phyloP scores from a whole-genome alignment of 1,140 invertebrate species.

The Maniola jurtina region DNA sequence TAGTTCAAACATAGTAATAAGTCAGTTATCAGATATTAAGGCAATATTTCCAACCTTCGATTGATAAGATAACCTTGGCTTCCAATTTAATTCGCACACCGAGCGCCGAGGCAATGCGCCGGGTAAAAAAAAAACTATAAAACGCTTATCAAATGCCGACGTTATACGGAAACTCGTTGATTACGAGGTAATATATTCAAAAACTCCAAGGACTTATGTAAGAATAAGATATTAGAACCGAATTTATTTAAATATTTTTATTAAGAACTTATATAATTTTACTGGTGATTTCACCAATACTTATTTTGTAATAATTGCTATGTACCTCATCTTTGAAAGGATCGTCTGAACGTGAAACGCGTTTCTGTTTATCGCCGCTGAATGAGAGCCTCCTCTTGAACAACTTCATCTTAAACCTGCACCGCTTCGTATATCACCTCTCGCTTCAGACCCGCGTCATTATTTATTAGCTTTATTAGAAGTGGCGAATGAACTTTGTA shows the following conservation, averaged over 20 bases:
- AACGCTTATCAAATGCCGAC: conserved; percentile 48
- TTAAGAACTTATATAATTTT: neutral
- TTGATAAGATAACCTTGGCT: conserved; percentile 77
- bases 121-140: conserved; percentile 42
- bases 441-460: conserved; percentile 47
- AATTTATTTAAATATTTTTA: too few relatives aligned
- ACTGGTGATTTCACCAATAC: neutral
- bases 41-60: conserved; percentile 43
- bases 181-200: neutral
- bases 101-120: conserved; percentile 11
- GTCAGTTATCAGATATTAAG: neutral
- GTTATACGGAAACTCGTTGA: conserved; percentile 14
- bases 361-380: conserved; percentile 73
- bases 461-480: conserved; percentile 46
- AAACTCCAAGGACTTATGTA: conserved; percentile 5
- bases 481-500: conserved; percentile 31
- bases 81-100: conserved; percentile 64
- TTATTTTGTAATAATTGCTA: conserved; percentile 3
- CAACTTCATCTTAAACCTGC: conserved; percentile 62
- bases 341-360: conserved; percentile 59
- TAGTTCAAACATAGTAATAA: neutral
- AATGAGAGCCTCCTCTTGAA: conserved; percentile 75
- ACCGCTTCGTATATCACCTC: conserved; percentile 46
- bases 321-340: conserved; percentile 73
- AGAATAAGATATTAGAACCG: too few relatives aligned